Base-by-base conservation (phyloP, 1,140 invertebrate species). In the Colletes gigas region DNA sequence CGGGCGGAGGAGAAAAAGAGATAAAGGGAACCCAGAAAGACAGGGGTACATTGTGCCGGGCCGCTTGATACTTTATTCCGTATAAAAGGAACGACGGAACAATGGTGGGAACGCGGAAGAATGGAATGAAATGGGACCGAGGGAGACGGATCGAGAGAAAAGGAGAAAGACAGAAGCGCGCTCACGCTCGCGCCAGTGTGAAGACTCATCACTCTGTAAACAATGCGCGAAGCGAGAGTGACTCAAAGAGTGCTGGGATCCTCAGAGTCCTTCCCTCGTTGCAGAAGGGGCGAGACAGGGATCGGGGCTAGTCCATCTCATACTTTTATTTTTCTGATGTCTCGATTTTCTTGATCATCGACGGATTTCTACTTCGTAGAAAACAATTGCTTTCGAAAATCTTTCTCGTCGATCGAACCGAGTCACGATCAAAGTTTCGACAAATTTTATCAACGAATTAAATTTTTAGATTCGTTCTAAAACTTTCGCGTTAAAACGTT, bases 191-290 rank as follows among this genome's bases (percentile, higher is more conserved):
- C 89, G 88, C 89, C 90, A 92, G 91, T 92, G 91, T 91, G 90
- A 92, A 92, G 91, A 91, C 91, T 92, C 92, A 92, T 92, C 91
- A 91, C 91, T 92, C 91, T 90, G 91, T 92, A 92, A 92, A 92
- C 91, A 92, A 92, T 91, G 90, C 88, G 87, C 86, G 77, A 87
- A 88, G 78, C 86, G 87, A 89, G 88, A 90, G 85, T 89, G 88
- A 88, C 88, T 90, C 88, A 90, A 90, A 90, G 87, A 89, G 84
- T 87, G 81, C 78, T 80, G 83, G 81, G 88, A 91, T 90, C 84
- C 81, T 89, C 88, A 83, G 77, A 88, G 84, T 88, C 83, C 88
- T 78, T 81, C 63, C 66, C 79, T 79, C 80, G 62, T 65, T 50
- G 74, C 74, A 73, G 54, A 71, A 78, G 69, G 79, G 87, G 63